Base-by-base conservation (phyloP, 1,140 invertebrate genomes). In the Microplitis mediator region DNA sequence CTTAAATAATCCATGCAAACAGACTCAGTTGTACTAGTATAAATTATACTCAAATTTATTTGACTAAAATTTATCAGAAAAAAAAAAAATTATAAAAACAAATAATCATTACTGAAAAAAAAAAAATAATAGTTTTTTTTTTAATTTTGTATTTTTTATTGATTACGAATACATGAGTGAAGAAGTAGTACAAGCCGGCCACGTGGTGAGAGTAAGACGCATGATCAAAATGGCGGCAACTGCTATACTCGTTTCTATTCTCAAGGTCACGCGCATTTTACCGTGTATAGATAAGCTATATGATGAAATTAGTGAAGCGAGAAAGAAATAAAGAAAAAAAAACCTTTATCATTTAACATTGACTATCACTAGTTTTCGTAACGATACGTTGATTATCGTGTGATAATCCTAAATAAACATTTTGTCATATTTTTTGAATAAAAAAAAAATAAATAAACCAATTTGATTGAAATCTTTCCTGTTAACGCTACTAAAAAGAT, bases 221-320 rank as follows among this genome's bases (percentile, higher is more conserved):
- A 80, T 74, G 74, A 73, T 50, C 78, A 85, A 85, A 73, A 85
- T 83, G 83, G 82, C 78, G 79, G 58, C 69, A 65, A 39, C 63
- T 68, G 65, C 69, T 64, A 65, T 65, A 66, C 54, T 71, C 78
- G 75, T 65, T 76, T 73, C 71, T 71, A 68, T 65, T 72, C 69
- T 75, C 81, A 85, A 85, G 82, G 82, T 84, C 84, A 81, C 78
- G 76, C 78, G 71, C 77, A 77, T 73, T 79, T 78, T 75, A 74
- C 60, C 69, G 73, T 61, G 54, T 61, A 60, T 14, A 72, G 63
- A 72, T 66, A 72, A 72, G 68, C 45, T 16, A 11, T 8, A 34
- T 72, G 70, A 66, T 72, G 66, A 72, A 71, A 62, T 45, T 54
- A 72, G 4, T 56, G 1, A 36, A 69, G 51, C 3, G 51, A 31